Evolutionary conservation across 2,797 vertebrate species (phyloP), one percentile per base, ranked within the genome.

Genomic region (Prionace glauca): DNA sequence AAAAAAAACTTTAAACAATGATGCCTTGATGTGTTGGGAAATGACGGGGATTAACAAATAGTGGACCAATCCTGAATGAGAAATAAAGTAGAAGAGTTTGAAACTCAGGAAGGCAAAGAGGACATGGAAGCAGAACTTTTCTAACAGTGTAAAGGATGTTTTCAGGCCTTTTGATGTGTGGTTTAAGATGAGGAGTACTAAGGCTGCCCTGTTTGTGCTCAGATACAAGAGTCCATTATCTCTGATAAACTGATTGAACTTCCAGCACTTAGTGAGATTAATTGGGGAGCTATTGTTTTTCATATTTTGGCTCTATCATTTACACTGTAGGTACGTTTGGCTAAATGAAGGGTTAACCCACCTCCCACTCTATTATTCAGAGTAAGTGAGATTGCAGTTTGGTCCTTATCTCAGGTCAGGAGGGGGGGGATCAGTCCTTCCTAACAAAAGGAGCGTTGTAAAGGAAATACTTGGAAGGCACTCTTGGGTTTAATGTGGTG

Each of bases 371-470:
- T 12, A 74, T 74, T 94, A 56, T 77, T 95, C 50, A 5, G 24
- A 74, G 71, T 95, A 94, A 94, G 72, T 50, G 56, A 50, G 36
- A 56, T 67, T 62, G n/a, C 20, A 94, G 10, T 50, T 24, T 14
- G 26, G 14, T 56, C 45, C 45, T 95, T 71, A 72, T 71, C 36
- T 72, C 8, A 18, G 26, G 45, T 24, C 5, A 95, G 29, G 77
- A 95, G 74, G 93, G 29, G n/a, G 41, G 67, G 26, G 29, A 10
- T 14, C 69, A 41, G 71, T 32, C 26, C 71, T 29, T 77, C 93
- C 26, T 74, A 95, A 77, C 93, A 95, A 95, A 95, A 77, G 93
- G 29, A 95, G 93, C 36, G 26, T 95, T 95, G 71, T 95, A 94
- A 94, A 72, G 36, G 67, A 74, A 72, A 50, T 94, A 56, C 77